These are phyloP conservation scores for Clarias macrocephalus DNA, from an alignment of 2,113 vertebrate genomes.

Conservation along the genomic window DNA sequence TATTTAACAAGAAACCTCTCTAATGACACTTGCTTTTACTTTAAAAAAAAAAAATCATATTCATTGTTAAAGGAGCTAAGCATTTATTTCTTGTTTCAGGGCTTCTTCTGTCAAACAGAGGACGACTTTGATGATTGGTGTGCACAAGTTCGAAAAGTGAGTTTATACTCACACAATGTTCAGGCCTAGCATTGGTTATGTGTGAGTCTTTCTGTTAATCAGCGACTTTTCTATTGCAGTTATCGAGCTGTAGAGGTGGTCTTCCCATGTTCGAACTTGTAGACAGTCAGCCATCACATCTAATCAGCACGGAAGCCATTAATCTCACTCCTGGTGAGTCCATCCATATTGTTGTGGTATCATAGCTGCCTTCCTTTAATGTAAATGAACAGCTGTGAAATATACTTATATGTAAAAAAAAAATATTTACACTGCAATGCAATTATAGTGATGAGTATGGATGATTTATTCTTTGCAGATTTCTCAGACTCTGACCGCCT, in stretches of 20 bases:
- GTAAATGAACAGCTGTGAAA: background rate
- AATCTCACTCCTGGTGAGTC: conserved; percentile 91
- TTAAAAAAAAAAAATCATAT: background rate
- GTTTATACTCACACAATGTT: conserved; percentile 32
- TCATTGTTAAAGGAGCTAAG: background rate
- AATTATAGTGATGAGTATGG: background rate
- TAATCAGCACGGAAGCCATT: conserved; percentile 85
- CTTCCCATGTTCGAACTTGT: conserved; percentile 97
- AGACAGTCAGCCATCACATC: conserved; percentile 89
- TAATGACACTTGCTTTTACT: no score
- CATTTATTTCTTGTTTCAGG: conserved; percentile 68
- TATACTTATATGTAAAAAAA: no score
- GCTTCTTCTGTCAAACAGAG: conserved; percentile 94
- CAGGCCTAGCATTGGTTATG: background rate
- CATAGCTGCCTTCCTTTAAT: background rate
- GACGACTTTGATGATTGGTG: conserved; percentile 96
- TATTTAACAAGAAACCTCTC: no score
- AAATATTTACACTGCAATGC: background rate
- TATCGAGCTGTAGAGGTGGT: conserved; percentile 83
- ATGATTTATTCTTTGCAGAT: conserved; percentile 70
- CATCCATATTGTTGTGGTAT: background rate
- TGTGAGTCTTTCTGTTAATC: background rate
- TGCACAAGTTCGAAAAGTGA: conserved; percentile 88
- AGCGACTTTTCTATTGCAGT: conserved; percentile 63
- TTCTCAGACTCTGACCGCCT: conserved; percentile 90